Conservation (phyloP, 1,140 invertebrate species). For the Popillia japonica region DNA sequence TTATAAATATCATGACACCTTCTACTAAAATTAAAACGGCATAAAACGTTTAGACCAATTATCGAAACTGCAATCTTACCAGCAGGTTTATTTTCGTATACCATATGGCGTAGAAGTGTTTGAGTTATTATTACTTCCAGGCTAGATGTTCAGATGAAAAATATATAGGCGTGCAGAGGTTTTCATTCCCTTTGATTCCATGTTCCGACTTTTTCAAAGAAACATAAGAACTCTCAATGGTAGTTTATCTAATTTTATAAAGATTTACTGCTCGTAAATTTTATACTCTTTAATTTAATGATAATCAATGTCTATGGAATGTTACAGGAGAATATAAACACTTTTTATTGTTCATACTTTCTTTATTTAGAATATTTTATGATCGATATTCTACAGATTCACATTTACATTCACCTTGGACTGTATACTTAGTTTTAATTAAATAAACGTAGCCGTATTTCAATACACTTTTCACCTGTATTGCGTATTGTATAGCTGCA, state of each 20-base stretch:
- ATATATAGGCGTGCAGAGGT: constrained; percentile 30
- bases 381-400: background rate
- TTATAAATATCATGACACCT: constrained; percentile 30
- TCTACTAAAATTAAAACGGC: constrained; percentile 38
- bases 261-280: constrained; percentile 39
- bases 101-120: constrained; percentile 43
- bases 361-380: constrained; percentile 22
- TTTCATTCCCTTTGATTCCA: constrained; percentile 34
- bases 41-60: constrained; percentile 46
- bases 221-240: constrained; percentile 26
- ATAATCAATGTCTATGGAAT: constrained; percentile 32
- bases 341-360: constrained; percentile 3
- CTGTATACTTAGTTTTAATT: constrained; percentile 6
- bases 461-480: background rate
- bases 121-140: constrained; percentile 36
- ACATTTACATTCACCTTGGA: background rate
- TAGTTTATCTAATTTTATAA: constrained; percentile 38
- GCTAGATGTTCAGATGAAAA: constrained; percentile 33
- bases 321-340: background rate
- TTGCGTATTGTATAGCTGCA: background rate
- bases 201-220: constrained; percentile 31
- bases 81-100: constrained; percentile 46
- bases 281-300: constrained; percentile 37
- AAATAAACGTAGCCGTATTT: background rate
- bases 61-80: constrained; percentile 48